Percentiles rank a stretch among this genome's conserved stretches.
phyloP scores from a whole-genome alignment of 92 coral and sea anemone species.

The Bergia sp. region DNA sequence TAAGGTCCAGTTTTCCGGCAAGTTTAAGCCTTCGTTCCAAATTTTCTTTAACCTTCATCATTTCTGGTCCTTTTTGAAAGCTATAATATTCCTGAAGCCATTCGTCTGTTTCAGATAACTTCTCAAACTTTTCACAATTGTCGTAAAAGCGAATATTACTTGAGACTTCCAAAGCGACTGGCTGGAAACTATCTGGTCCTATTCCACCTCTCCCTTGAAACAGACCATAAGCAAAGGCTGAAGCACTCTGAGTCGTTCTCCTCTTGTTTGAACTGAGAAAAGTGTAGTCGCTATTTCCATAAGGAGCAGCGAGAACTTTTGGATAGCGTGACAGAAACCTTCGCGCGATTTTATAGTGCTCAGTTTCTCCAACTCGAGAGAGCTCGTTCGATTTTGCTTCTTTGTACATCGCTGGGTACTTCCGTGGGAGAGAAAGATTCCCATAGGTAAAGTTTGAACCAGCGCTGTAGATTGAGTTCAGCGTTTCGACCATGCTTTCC shows the following conservation, averaged over 20 bases:
- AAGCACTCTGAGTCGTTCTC: slow-evolving; percentile 82
- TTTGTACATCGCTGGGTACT: slow-evolving; percentile 50
- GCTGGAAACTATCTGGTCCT: slow-evolving; percentile 66
- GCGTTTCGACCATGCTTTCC: slow-evolving; percentile 47
- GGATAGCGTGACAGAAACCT: slow-evolving; percentile 64
- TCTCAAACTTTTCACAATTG: slow-evolving; percentile 64
- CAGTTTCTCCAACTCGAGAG: slow-evolving; percentile 61
- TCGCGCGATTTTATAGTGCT: slow-evolving; percentile 67
- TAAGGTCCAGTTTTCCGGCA: slow-evolving; percentile 56
- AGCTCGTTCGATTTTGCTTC: slow-evolving; percentile 67
- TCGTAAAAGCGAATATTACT: slow-evolving; percentile 72
- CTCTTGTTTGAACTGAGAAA: slow-evolving; percentile 62
- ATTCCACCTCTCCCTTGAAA: slow-evolving; percentile 74
- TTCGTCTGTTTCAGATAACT: slow-evolving; percentile 47
- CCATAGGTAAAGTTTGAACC: slow-evolving; percentile 60
- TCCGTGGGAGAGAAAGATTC: slow-evolving; percentile 82
- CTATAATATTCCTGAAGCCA: slow-evolving; percentile 43
- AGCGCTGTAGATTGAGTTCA: slow-evolving; percentile 55
- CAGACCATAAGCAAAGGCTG: slow-evolving; percentile 78
- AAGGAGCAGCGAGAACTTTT: slow-evolving; percentile 50
- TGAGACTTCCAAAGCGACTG: slow-evolving; percentile 69
- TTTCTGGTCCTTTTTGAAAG: background rate
- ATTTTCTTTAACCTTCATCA: background rate
- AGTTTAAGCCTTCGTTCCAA: slow-evolving; percentile 48
- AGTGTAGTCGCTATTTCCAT: slow-evolving; percentile 70